Percentiles rank a stretch among this genome's conserved stretches.
phyloP scores from a whole-genome alignment of 2,888 invertebrate species.

The Blera fallax region DNA sequence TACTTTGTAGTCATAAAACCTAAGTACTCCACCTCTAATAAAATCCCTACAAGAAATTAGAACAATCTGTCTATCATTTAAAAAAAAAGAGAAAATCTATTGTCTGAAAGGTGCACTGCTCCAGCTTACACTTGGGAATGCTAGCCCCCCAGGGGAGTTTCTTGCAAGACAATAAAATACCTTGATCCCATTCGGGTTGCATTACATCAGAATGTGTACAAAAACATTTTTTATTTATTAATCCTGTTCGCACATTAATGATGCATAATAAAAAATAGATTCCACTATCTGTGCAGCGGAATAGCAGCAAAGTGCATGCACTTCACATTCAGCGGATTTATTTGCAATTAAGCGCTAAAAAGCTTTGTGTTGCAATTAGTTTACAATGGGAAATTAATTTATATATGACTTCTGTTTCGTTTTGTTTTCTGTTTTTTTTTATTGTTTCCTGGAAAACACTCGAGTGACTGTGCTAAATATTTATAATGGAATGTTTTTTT shows the following conservation, averaged over 20 bases:
- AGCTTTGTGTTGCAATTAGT: constrained; percentile 59
- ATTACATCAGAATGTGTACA: neutral
- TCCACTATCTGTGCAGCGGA: constrained; percentile 10
- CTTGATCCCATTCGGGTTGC: neutral
- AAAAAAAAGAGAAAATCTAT: constrained; percentile 1
- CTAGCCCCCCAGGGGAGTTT: neutral
- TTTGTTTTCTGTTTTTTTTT: constrained; percentile 1
- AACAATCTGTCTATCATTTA: neutral
- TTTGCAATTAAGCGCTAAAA: constrained; percentile 35
- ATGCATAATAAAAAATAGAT: constrained; percentile 13
- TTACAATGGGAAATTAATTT: constrained; percentile 55
- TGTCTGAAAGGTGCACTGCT: constrained; percentile 1
- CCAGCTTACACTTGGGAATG: neutral
- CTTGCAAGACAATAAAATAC: constrained; percentile 18
- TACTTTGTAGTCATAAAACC: neutral
- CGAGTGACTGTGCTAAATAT: neutral
- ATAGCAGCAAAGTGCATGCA: constrained; percentile 1
- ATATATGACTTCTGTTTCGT: neutral
- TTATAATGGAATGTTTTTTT: neutral
- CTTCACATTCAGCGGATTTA: constrained; percentile 31
- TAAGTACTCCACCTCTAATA: neutral
- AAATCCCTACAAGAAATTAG: neutral
- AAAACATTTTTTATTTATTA: constrained; percentile 46
- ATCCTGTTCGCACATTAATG: constrained; percentile 44
- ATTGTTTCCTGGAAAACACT: constrained; percentile 49